Conservation (phyloP, 2,888 invertebrate genomes). For the Aelia acuminata region DNA sequence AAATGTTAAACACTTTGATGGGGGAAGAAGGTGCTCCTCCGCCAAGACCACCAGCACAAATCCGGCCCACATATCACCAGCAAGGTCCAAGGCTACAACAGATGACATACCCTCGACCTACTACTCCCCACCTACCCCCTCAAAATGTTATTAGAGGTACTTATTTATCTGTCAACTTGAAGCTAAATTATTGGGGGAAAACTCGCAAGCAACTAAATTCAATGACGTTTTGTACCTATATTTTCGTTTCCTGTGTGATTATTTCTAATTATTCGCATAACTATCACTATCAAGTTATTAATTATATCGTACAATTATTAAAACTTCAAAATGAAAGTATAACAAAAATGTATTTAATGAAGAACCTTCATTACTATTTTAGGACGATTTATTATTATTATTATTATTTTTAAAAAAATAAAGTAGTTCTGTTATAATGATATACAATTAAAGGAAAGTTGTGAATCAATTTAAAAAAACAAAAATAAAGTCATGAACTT, state of each 20-base stretch:
- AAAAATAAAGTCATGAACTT: background rate
- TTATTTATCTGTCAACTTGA: slow-evolving; percentile 45
- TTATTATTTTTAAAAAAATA: too few relatives aligned
- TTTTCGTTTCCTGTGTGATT: background rate
- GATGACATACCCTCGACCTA: slow-evolving; percentile 63
- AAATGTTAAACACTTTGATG: slow-evolving; percentile 71
- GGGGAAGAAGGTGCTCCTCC: slow-evolving; percentile 68
- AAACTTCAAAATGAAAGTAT: background rate
- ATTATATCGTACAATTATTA: background rate
- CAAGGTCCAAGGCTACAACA: slow-evolving; percentile 65
- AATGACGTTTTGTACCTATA: background rate
- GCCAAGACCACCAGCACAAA: slow-evolving; percentile 60
- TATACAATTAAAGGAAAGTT: background rate
- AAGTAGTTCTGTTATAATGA: background rate
- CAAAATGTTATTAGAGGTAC: slow-evolving; percentile 54
- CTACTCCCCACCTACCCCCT: slow-evolving; percentile 48
- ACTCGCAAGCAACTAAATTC: background rate
- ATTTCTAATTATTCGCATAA: background rate
- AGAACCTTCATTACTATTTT: background rate
- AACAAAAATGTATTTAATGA: background rate
- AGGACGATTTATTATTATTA: background rate
- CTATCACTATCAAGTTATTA: background rate
- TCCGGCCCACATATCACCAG: slow-evolving; percentile 61
- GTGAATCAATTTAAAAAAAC: background rate
- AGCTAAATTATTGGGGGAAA: background rate